These are phyloP conservation scores for Zoanthus gigantus DNA, from an alignment of 92 coral and sea anemone genomes.

Conservation along the genomic window DNA sequence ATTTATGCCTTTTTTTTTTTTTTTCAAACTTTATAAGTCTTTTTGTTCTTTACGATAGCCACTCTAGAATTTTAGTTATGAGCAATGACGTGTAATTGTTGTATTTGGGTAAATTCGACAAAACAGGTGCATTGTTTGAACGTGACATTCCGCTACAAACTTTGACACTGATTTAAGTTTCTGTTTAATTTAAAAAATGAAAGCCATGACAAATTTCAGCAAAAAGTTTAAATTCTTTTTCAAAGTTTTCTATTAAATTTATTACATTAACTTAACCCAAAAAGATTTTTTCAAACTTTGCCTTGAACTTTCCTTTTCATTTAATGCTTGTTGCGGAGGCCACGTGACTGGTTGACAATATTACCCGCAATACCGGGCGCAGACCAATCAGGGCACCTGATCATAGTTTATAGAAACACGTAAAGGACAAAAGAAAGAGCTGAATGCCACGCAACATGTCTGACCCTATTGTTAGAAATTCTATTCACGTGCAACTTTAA, in stretches of 20 bases:
- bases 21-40: too few species aligned
- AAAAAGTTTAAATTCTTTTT: neutral
- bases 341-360: conserved; percentile 12
- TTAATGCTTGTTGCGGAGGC: neutral
- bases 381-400: conserved; percentile 32
- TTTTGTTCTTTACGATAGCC: neutral
- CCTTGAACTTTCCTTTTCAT: too few species aligned
- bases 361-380: conserved; percentile 34
- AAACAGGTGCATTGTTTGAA: conserved; percentile 12
- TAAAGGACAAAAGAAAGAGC: conserved; percentile 31
- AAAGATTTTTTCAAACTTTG: too few species aligned
- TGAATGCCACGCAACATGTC: conserved; percentile 42
- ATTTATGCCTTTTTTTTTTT: too few species aligned
- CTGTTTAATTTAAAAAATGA: neutral
- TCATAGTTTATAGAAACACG: conserved; percentile 24
- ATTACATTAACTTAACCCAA: too few species aligned
- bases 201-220: neutral
- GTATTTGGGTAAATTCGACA: neutral
- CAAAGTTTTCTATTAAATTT: neutral
- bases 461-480: conserved; percentile 41
- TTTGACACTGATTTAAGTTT: neutral
- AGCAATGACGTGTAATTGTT: neutral
- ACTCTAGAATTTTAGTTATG: neutral
- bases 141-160: neutral
- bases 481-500: conserved; percentile 35